Percentiles rank a stretch among this genome's conserved stretches.
These are phyloP conservation scores for Heterotilapia buettikoferi DNA, from an alignment of 2,113 vertebrate genomes.

Conservation along the genomic window DNA sequence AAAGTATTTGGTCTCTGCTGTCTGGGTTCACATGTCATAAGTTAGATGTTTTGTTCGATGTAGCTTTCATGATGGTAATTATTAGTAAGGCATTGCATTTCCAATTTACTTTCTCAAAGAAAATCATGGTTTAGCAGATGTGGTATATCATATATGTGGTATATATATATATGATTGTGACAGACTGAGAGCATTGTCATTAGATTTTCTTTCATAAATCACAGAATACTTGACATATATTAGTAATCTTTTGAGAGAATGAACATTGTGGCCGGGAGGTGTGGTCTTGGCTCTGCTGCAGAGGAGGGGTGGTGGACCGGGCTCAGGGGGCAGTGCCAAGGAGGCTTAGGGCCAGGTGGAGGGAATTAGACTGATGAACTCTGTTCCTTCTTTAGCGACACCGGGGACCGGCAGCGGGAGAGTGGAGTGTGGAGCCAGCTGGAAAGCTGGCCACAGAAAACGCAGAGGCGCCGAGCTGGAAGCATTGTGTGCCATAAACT, in stretches of 20 bases:
- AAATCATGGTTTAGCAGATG: not conserved
- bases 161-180: not conserved
- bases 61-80: not conserved
- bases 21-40: not conserved
- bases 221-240: not conserved
- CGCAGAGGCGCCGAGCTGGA: not conserved
- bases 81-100: not conserved
- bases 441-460: not conserved
- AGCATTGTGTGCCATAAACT: not conserved
- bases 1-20: not conserved
- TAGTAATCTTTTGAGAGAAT: not conserved
- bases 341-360: not conserved
- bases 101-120: not conserved
- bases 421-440: not conserved
- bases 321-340: not conserved
- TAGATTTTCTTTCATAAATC: not conserved
- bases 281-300: not conserved
- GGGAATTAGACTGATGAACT: not conserved
- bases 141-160: not conserved
- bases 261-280: not conserved
- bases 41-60: not conserved
- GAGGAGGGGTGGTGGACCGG: not conserved
- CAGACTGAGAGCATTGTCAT: not conserved
- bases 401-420: accelerated
- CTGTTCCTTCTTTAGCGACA: not conserved